Evolutionary conservation across 2,113 vertebrate species (phyloP).

Genomic region (Tricholaema leucomelas): DNA sequence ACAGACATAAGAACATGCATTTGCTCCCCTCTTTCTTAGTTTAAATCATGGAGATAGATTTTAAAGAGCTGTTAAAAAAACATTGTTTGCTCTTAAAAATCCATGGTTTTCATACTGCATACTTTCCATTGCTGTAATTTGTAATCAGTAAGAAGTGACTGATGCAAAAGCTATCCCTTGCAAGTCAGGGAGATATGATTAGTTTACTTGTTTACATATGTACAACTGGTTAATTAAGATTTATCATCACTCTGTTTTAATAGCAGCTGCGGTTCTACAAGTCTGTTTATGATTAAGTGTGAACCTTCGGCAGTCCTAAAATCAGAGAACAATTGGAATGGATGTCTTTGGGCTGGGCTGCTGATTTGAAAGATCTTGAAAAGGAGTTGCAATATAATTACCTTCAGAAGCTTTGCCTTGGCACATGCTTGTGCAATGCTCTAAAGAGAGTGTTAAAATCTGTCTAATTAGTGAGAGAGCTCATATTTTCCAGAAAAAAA

Average conservation of each 20-base stretch:
- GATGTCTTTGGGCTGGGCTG: conserved; percentile 27
- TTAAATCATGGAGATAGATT: neutral
- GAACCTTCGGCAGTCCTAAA: conserved; percentile 30
- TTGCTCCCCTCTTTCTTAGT: neutral
- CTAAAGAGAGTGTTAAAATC: neutral
- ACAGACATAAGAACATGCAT: neutral
- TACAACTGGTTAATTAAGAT: conserved; percentile 49
- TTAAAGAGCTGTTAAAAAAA: neutral
- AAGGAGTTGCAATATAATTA: conserved; percentile 27
- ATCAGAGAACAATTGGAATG: conserved; percentile 22
- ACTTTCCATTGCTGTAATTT: too few species aligned
- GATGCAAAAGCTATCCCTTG: conserved; percentile 4
- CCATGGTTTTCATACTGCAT: too few species aligned
- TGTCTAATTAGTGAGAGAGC: neutral
- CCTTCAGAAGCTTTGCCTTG: neutral
- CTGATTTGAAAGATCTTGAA: conserved; percentile 40
- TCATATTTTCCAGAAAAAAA: neutral
- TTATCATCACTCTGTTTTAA: conserved; percentile 65
- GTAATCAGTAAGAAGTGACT: too few species aligned
- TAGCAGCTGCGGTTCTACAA: conserved; percentile 21
- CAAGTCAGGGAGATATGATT: conserved; percentile 13
- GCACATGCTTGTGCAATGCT: neutral
- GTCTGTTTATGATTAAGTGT: conserved; percentile 48
- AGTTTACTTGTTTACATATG: conserved; percentile 56
- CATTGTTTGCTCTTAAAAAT: too few species aligned